Percentiles rank a stretch among this genome's conserved stretches.
phyloP scores from a whole-genome alignment of 1,140 invertebrate genomes.

The Cheumatopsyche charites region DNA sequence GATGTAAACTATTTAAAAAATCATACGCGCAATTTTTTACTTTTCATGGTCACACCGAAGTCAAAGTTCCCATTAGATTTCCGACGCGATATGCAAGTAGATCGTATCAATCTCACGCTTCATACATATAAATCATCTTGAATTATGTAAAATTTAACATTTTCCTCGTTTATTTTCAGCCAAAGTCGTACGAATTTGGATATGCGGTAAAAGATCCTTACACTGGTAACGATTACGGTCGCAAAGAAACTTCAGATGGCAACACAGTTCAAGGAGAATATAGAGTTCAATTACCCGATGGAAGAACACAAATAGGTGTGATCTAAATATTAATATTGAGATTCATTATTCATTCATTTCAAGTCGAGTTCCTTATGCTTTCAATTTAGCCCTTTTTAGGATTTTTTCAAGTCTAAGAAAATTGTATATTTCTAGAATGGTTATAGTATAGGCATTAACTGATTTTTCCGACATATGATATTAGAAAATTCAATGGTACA shows the following conservation, averaged over 20 bases:
- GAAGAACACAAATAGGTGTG: slow-evolving; percentile 67
- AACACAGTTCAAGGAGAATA: slow-evolving; percentile 73
- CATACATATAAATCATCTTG: background rate
- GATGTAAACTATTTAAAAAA: background rate
- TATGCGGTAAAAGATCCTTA: slow-evolving; percentile 78
- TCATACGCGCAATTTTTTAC: background rate
- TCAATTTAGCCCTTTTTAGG: too few relatives aligned
- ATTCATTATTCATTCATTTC: too few relatives aligned
- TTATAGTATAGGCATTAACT: too few relatives aligned
- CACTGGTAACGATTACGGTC: slow-evolving; percentile 73
- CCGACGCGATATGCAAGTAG: background rate
- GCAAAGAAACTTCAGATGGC: slow-evolving; percentile 74
- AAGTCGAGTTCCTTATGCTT: too few relatives aligned
- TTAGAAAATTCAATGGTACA: too few relatives aligned
- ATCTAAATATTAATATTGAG: too few relatives aligned
- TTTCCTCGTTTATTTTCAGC: slow-evolving; percentile 59
- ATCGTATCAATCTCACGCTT: background rate
- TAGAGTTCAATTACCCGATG: slow-evolving; percentile 74
- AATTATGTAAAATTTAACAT: background rate
- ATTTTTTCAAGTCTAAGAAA: too few relatives aligned
- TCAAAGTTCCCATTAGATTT: background rate
- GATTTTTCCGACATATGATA: too few relatives aligned
- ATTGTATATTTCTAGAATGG: too few relatives aligned
- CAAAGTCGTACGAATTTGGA: slow-evolving; percentile 79
- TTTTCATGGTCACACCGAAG: slow-evolving; percentile 3